Evolutionary conservation across 1,140 invertebrate genomes (phyloP).

Genomic region (Solenopsis fugax): DNA sequence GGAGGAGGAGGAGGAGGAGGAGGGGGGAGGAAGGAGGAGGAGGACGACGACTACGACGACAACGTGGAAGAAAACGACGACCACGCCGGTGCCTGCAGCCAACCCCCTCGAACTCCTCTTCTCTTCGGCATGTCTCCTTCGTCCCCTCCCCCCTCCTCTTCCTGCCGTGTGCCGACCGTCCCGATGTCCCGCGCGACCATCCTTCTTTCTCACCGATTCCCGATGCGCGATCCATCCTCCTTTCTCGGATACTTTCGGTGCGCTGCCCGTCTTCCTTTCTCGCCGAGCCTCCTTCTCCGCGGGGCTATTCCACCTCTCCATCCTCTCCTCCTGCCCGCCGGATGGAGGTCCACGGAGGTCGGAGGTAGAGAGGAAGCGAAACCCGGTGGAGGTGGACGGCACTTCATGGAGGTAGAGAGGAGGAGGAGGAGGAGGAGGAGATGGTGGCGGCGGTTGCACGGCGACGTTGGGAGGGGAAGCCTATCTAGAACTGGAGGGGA

Average conservation of each 20-base stretch:
- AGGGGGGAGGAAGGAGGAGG: not conserved
- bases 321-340: conserved; percentile 54
- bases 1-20: conserved; percentile 57
- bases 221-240: conserved; percentile 58
- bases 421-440: conserved; percentile 63
- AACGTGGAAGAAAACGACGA: conserved; percentile 54
- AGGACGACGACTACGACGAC: conserved; percentile 43
- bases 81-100: conserved; percentile 61
- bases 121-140: conserved; percentile 60
- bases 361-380: conserved; percentile 66
- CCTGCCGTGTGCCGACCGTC: conserved; percentile 25
- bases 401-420: conserved; percentile 59
- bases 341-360: conserved; percentile 74
- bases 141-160: conserved; percentile 13
- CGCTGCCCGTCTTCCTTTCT: conserved; percentile 54
- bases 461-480: conserved; percentile 67
- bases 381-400: conserved; percentile 62
- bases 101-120: conserved; percentile 59
- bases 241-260: conserved; percentile 57
- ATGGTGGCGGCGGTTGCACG: conserved; percentile 66
- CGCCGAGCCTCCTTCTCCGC: conserved; percentile 57
- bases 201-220: conserved; percentile 68
- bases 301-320: conserved; percentile 70
- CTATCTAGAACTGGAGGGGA: conserved; percentile 70
- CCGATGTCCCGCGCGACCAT: conserved; percentile 43